Percentiles rank a stretch among this genome's conserved stretches.
phyloP scores from a whole-genome alignment of 2,888 invertebrate species.

The Thecocarcelia acutangulata region DNA sequence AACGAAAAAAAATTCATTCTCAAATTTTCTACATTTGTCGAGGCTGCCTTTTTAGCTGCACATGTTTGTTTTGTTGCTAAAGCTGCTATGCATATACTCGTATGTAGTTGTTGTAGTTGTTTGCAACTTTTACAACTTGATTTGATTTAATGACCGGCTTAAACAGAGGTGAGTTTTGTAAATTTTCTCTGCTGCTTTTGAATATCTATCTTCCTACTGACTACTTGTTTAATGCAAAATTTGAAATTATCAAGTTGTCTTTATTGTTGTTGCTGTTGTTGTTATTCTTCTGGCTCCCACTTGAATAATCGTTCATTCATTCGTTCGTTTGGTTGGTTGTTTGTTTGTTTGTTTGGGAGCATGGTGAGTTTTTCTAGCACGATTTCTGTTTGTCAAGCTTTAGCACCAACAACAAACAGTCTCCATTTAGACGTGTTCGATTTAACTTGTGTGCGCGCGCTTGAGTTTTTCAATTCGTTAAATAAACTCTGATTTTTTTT shows the following conservation, averaged over 20 bases:
- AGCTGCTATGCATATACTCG: constrained; percentile 19
- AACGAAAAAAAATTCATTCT: constrained; percentile 69
- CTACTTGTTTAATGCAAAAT: constrained; percentile 54
- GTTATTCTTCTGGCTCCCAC: constrained; percentile 60
- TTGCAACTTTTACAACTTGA: constrained; percentile 61
- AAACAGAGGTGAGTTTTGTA: constrained; percentile 60
- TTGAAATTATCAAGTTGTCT: constrained; percentile 25
- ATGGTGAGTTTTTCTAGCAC: constrained; percentile 57
- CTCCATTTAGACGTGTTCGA: constrained; percentile 72
- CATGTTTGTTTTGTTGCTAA: constrained; percentile 20
- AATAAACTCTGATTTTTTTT: background rate
- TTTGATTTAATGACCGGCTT: constrained; percentile 68
- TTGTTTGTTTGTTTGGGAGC: constrained; percentile 34
- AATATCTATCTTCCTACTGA: constrained; percentile 53
- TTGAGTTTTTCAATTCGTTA: constrained; percentile 10
- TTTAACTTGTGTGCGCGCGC: constrained; percentile 67
- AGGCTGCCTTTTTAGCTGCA: constrained; percentile 18
- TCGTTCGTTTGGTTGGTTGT: background rate
- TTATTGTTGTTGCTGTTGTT: constrained; percentile 20
- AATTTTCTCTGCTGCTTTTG: constrained; percentile 37
- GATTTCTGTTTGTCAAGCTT: constrained; percentile 41
- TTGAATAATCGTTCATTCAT: constrained; percentile 44
- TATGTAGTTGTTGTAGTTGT: constrained; percentile 14
- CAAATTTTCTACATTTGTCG: constrained; percentile 61
- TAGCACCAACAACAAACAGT: constrained; percentile 66